Percentiles rank a stretch among this genome's conserved stretches.
phyloP scores from a whole-genome alignment of 2,113 vertebrate species.

The Neomonachus schauinslandi region DNA sequence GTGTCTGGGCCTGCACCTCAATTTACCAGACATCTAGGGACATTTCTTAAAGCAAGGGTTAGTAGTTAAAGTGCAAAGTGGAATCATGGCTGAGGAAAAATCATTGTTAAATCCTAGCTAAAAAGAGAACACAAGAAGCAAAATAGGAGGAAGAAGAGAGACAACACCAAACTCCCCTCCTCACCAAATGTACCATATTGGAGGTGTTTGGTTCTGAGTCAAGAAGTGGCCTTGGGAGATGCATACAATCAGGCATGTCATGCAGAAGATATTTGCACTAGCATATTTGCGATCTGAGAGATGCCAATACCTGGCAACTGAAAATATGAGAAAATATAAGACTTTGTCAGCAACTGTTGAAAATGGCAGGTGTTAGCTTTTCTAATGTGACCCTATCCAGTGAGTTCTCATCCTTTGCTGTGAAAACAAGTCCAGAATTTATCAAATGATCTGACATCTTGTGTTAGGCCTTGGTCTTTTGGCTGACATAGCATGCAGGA shows the following conservation, averaged over 20 bases:
- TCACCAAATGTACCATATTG: background rate
- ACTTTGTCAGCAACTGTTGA: background rate
- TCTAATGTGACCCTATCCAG: background rate
- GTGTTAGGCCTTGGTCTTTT: background rate
- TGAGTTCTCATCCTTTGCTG: background rate
- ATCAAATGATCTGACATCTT: background rate
- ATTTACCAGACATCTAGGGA: background rate
- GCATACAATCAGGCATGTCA: background rate
- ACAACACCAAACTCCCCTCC: background rate
- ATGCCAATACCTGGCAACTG: background rate
- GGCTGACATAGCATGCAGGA: background rate
- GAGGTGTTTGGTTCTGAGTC: background rate
- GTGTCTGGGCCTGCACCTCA: background rate
- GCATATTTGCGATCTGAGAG: background rate
- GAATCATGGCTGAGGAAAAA: constrained; percentile 3
- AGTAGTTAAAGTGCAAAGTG: constrained; percentile 8
- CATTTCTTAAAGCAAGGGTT: background rate
- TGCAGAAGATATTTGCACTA: background rate
- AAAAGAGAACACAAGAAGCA: background rate
- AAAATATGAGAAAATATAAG: constrained; percentile 20
- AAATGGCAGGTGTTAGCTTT: background rate
- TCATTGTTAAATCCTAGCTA: background rate
- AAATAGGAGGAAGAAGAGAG: background rate
- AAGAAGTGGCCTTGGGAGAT: background rate
- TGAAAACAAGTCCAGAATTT: background rate